Percentiles rank a stretch among this genome's conserved stretches.
phyloP scores from a whole-genome alignment of 2,113 vertebrate genomes.

The Colius striatus region DNA sequence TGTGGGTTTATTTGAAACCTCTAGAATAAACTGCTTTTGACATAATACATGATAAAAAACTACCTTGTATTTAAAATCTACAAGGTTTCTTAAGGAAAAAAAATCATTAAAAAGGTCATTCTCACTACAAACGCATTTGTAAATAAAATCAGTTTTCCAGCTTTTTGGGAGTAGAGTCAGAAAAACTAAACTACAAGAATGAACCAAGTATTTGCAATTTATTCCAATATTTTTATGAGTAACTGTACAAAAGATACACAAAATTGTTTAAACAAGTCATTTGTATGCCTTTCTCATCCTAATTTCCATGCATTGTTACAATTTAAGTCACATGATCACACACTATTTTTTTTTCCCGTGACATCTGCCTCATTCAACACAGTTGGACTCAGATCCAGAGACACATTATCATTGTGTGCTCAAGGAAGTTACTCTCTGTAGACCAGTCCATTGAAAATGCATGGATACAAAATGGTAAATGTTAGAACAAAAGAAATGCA shows the following conservation, averaged over 20 bases:
- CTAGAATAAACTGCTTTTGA: not conserved
- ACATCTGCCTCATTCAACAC: not conserved
- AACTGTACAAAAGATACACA: not conserved
- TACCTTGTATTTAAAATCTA: not conserved
- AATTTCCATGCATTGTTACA: not conserved
- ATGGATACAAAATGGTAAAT: accelerated
- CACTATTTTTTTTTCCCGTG: not conserved
- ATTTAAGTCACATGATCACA: not conserved
- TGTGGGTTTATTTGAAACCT: not conserved
- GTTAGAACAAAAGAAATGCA: accelerated
- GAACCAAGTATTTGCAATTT: not conserved
- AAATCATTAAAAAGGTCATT: not conserved
- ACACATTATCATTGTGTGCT: not conserved
- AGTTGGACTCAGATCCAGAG: not conserved
- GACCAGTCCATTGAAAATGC: accelerated
- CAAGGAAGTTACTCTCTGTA: not conserved
- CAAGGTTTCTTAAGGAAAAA: not conserved
- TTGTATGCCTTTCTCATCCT: not conserved
- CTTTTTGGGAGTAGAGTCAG: not conserved
- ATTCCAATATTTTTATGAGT: not conserved
- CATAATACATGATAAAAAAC: not conserved
- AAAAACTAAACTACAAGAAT: not conserved
- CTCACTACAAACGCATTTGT: not conserved
- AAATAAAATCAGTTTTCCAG: not conserved
- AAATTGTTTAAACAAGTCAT: not conserved